Evolutionary conservation across 2,888 invertebrate species (phyloP).

Genomic region (Trachelus tabidus): DNA sequence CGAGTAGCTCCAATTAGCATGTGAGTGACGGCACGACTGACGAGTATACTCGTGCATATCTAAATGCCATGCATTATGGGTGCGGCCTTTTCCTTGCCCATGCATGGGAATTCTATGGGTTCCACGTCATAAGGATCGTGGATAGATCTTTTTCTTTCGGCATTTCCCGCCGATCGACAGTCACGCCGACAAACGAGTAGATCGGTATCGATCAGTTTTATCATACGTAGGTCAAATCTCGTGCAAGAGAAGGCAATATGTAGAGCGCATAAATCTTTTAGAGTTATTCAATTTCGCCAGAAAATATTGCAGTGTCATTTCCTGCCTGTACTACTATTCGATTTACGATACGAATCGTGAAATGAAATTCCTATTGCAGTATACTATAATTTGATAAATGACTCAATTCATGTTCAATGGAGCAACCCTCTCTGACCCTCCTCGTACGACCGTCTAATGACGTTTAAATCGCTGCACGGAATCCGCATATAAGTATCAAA

Average conservation of each 20-base stretch:
- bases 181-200: not conserved
- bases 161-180: not conserved
- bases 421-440: not conserved
- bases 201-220: not conserved
- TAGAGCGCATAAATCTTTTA: not conserved
- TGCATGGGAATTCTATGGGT: not conserved
- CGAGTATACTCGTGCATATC: conserved; percentile 2
- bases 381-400: not conserved
- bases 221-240: not conserved
- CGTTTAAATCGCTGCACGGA: not conserved
- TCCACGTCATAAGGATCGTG: not conserved
- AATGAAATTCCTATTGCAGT: not conserved
- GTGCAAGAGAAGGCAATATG: not conserved
- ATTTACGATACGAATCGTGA: not conserved
- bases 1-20: not conserved
- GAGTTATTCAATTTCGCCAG: not conserved
- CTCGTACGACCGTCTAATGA: not conserved
- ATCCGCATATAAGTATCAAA: not conserved
- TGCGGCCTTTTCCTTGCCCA: conserved; percentile 2
- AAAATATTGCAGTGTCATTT: not conserved
- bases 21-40: conserved; percentile 1
- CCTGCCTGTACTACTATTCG: not conserved
- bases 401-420: not conserved
- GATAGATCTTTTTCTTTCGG: not conserved
- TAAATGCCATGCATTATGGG: not conserved